Evolutionary conservation across 2,113 vertebrate species (phyloP), one percentile per base, ranked within the genome.

Genomic region (Corvus hawaiiensis): DNA sequence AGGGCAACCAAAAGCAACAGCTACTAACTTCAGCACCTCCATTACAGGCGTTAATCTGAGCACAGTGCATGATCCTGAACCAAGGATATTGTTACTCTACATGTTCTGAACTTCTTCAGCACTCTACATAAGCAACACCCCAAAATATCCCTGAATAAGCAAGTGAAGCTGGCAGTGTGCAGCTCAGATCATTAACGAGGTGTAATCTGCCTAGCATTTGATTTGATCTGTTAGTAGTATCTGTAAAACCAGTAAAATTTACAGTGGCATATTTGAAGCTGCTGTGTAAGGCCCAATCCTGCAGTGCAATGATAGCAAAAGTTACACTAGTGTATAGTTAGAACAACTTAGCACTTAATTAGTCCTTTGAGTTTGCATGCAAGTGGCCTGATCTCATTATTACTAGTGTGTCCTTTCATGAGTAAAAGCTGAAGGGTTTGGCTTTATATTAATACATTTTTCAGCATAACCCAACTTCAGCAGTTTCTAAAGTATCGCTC

Each of bases 391-490:
- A 90, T 87, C 66, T 84, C 81, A 37, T 71, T 86, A 62, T 67
- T 88, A 71, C 35, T 74, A 69, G 63, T n/a, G 15, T 75, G 39
- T 49, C 35, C 39, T 89, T 83, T 62, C 59, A 83, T 23, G 72
- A 90, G 51, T n/a, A 91, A 90, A 94, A 93, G 82, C 64, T 63
- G 72, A 67, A 92, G 51, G 39, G 63, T 71, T 88, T 95, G 72
- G 75, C 78, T 89, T 76, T 90, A 73, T 59, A 59, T 78, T 81
- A 91, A 74, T 18, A 59, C 3, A 62, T 41, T 95, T 89, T 96
- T 61, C 55, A 91, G 39, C 48, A 80, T 10, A 77, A 55, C 33
- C 63, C 28, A 64, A 51, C 63, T 90, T 94, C 89, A 87, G 74
- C 67, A 87, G 35, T 63, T 85, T 85, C 78, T 59, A 22, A 89